Evolutionary conservation across 2,113 vertebrate species (phyloP), one percentile per base, ranked within the genome.

Genomic region (Scortum barcoo): DNA sequence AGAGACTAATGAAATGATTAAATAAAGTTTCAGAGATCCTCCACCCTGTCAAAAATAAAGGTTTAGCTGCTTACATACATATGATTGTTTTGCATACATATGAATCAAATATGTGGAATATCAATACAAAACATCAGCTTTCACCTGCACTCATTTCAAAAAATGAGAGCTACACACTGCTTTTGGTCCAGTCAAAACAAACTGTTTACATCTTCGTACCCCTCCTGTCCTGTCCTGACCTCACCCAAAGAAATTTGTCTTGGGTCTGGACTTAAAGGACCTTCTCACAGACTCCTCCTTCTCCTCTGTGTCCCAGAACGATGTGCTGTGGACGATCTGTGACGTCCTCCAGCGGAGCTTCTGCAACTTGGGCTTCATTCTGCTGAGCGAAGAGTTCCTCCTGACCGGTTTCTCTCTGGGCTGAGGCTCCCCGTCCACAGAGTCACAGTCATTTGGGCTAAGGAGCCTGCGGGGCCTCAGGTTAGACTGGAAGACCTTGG

Each of bases 311-410:
- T 87, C 85, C 0, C 44, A 28, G 46, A 92, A 86, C 0, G 93
- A 81, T 0, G 74, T 42, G 72, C 93, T 81, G 86, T 93, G 91
- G 16, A 94, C 11, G 0, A 95, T 89, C 70, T 93, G 91, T 0
- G 93, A 91, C 0, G 91, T 76, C 76, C 91, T 85, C 3, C 3
- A 0, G 2, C 91, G 88, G 0, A 91, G 67, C 62, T 38, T 86
- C 48, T 92, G 70, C 67, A 93, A 74, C 20, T 36, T 84, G 44
- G 90, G 90, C 30, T 78, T 94, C 66, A 94, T 88, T 56, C 44
- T 81, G 70, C 76, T 87, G 20, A 95, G 48, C 0, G 95, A 93
- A 0, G 95, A 88, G 69, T 72, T 94, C 70, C 93, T 92, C 44
- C 88, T 71, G 0, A 93, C 1, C 0, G 78, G 62, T 0, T 67